Conservation (phyloP, 2,888 invertebrate genomes). For the Xestoiulus laeticollis region DNA sequence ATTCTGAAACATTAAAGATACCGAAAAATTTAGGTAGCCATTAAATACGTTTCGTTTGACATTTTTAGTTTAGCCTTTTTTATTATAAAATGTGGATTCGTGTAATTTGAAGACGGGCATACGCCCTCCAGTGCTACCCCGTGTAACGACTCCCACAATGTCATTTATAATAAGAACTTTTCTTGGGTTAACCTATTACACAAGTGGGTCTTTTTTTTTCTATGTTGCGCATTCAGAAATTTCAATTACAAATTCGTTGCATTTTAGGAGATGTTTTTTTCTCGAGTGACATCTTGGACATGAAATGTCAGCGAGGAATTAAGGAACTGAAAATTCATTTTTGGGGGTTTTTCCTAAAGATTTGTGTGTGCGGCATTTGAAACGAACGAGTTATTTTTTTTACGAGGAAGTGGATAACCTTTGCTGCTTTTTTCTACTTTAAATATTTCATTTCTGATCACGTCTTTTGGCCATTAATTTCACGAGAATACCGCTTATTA, state of each 20-base stretch:
- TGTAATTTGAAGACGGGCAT: constrained; percentile 5
- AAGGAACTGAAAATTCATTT: constrained; percentile 34
- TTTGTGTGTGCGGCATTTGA: constrained; percentile 29
- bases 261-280: neutral
- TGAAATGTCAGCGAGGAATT: constrained; percentile 31
- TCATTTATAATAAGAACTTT: neutral
- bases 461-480: constrained; percentile 24
- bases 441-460: constrained; percentile 30
- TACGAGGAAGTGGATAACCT: constrained; percentile 20
- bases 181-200: neutral
- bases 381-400: constrained; percentile 27
- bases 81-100: constrained; percentile 34
- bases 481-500: constrained; percentile 19
- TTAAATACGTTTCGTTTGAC: constrained; percentile 37
- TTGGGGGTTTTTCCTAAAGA: neutral
- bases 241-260: constrained; percentile 34
- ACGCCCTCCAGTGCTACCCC: neutral
- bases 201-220: neutral
- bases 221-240: neutral
- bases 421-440: constrained; percentile 7
- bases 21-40: constrained; percentile 28
- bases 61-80: constrained; percentile 32
- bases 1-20: constrained; percentile 8
- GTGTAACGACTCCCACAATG: constrained; percentile 28
- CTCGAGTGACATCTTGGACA: neutral